These are phyloP conservation scores for Diplazon laetatorius DNA, from an alignment of 2,888 invertebrate genomes.

Conservation along the genomic window DNA sequence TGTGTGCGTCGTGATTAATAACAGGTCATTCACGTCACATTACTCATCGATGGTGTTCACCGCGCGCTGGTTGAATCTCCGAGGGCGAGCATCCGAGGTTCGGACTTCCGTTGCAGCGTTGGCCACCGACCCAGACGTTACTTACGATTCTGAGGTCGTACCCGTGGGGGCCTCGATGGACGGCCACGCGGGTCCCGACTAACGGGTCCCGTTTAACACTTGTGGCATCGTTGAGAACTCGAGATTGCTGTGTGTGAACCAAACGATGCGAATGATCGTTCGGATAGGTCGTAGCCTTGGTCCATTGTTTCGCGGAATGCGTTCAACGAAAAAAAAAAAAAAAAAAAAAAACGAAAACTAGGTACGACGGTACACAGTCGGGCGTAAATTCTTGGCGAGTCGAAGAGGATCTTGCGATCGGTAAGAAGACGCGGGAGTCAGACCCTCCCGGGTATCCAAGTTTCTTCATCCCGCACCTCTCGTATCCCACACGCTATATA, in stretches of 20 bases:
- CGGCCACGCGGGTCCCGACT: too few relatives aligned
- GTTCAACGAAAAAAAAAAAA: constrained; percentile 31
- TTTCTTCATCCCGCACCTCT: background rate
- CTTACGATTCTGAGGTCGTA: too few relatives aligned
- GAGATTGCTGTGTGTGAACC: constrained; percentile 5
- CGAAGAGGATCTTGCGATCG: constrained; percentile 18
- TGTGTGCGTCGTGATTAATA: constrained; percentile 72
- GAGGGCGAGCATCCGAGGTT: constrained; percentile 8
- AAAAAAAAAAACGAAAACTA: too few relatives aligned
- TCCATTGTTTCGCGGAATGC: constrained; percentile 29
- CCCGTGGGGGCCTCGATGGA: too few relatives aligned
- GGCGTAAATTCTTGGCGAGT: constrained; percentile 32
- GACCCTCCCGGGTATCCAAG: constrained; percentile 15
- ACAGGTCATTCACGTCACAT: constrained; percentile 73
- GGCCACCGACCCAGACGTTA: constrained; percentile 60
- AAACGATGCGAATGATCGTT: constrained; percentile 18
- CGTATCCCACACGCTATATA: constrained; percentile 25
- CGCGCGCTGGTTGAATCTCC: constrained; percentile 19
- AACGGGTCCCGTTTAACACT: constrained; percentile 61
- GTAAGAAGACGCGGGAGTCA: constrained; percentile 5
- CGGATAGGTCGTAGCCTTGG: background rate
- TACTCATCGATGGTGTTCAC: constrained; percentile 72
- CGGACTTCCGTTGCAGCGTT: constrained; percentile 72
- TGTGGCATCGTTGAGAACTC: constrained; percentile 42
- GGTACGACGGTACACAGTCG: constrained; percentile 46